Evolutionary conservation across 1,140 invertebrate genomes (phyloP).

Genomic region (Lepidurus packardi): DNA sequence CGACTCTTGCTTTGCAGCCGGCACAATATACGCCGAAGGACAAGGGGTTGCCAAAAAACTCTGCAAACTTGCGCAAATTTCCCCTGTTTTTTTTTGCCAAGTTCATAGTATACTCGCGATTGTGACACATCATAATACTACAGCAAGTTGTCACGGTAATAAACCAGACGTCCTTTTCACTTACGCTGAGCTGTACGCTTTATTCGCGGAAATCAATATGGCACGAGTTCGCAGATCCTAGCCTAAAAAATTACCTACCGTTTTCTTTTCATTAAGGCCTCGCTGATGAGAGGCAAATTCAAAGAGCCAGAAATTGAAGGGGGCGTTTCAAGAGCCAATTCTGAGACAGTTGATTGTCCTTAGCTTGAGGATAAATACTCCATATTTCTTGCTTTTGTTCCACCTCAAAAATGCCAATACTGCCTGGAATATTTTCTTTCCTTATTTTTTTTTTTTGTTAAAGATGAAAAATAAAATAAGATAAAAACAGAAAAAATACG

Average conservation of each 20-base stretch:
- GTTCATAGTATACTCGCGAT: neutral
- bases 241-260: too few species aligned
- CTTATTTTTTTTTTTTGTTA: neutral
- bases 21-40: neutral
- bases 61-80: too few species aligned
- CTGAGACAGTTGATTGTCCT: neutral
- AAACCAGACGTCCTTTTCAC: neutral
- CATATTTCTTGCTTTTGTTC: neutral
- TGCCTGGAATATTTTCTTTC: neutral
- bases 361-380: neutral
- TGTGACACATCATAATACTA: neutral
- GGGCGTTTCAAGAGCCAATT: too few species aligned
- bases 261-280: too few species aligned
- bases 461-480: neutral
- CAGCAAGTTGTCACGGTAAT: constrained; percentile 3
- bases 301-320: too few species aligned
- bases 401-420: neutral
- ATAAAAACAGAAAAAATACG: neutral
- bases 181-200: neutral
- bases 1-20: neutral
- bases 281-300: too few species aligned
- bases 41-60: too few species aligned
- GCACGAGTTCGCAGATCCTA: neutral
- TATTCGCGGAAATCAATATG: constrained; percentile 11
- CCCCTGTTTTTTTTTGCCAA: too few species aligned